These are phyloP conservation scores for Diachrysia chrysitis DNA, from an alignment of 2,888 invertebrate species.

Conservation along the genomic window DNA sequence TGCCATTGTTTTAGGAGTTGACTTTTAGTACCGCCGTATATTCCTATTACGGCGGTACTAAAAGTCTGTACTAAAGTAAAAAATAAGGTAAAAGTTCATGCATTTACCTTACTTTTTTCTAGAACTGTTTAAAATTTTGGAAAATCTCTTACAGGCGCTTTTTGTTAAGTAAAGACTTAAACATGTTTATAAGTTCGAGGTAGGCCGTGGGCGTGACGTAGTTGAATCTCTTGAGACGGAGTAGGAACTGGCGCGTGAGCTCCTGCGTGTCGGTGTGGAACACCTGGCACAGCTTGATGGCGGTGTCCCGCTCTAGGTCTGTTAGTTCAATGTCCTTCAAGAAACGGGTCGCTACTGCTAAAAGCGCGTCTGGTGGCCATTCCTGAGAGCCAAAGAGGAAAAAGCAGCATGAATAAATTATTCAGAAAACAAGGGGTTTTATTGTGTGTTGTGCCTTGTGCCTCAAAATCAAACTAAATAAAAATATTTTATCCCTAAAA, in stretches of 20 bases:
- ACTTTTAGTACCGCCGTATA: too few species aligned
- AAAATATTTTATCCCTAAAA: too few species aligned
- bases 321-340: slow-evolving; percentile 94
- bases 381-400: slow-evolving; percentile 82
- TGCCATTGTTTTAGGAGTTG: too few species aligned
- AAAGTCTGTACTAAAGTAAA: too few species aligned
- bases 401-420: too few species aligned
- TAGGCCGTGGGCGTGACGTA: slow-evolving; percentile 98
- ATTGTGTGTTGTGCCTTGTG: too few species aligned
- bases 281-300: slow-evolving; percentile 96
- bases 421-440: too few species aligned
- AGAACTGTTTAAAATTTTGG: neutral
- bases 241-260: slow-evolving; percentile 91
- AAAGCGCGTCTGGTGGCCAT: slow-evolving; percentile 97
- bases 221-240: slow-evolving; percentile 92
- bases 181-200: slow-evolving; percentile 96
- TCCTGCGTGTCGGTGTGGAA: slow-evolving; percentile 95
- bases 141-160: slow-evolving; percentile 92
- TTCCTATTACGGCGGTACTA: too few species aligned
- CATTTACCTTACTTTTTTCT: neutral
- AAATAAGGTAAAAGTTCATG: too few species aligned
- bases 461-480: too few species aligned
- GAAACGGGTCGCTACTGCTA: slow-evolving; percentile 96
- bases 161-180: slow-evolving; percentile 93
- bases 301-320: slow-evolving; percentile 92